Evolutionary conservation across 2,113 vertebrate species (phyloP), one percentile per base, ranked within the genome.

Genomic region (Myodes glareolus): DNA sequence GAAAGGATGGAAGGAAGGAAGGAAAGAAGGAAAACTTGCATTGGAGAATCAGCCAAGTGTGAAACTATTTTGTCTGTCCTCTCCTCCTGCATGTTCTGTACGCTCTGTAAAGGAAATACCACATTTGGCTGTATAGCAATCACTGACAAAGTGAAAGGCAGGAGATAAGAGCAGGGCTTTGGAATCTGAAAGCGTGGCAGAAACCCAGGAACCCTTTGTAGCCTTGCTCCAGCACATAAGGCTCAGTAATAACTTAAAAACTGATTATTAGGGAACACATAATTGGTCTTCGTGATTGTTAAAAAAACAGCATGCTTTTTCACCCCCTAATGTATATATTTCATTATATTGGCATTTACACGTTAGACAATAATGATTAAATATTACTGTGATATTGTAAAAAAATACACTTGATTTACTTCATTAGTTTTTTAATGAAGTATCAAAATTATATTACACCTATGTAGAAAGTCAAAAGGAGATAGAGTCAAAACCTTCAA

Each of bases 1-100:
- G 31, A 39, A 73, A n/a, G n/a, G 9, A 19, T 3, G 13, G 36
- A 7, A 39, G 4, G 36, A 2, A 42, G 16, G 5, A 7, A 13
- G 16, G 16, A 16, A 16, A 13, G 17, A 17, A 36, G n/a, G 25
- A 27, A 84, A 16, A 39, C 91, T 75, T 82, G 77, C 77, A 80
- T 95, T 92, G 88, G 84, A 97, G 94, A 92, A 97, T 55, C 12
- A 55, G 75, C 61, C 25, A 94, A 65, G 95, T 92, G 39, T 36
- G 93, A 95, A 13, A 63, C 7, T 75, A n/a, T 76, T 92, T 2
- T 93, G 82, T 52, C 9, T 89, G 6, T 58, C 58, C 3, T 92
- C 82, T 58, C 13, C 39, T 91, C 2, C 58, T 94, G 90, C 78
- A 10, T 0, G 81, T 81, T 77, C 88, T 68, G 86, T 7, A 1